Conservation (phyloP, 1,140 invertebrate species). For the Calliphora vicina region DNA sequence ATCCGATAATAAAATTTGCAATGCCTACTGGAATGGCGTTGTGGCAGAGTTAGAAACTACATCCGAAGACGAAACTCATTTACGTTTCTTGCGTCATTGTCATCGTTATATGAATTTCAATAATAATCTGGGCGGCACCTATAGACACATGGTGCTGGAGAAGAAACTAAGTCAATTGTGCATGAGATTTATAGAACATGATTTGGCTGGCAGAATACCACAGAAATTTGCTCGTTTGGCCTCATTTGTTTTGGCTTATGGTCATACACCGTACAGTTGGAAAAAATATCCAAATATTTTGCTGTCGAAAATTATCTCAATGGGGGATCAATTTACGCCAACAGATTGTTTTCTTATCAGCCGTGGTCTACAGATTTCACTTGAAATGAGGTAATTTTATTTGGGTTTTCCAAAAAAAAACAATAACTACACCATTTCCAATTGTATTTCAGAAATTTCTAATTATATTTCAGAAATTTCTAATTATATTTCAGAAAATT, state of each 20-base stretch:
- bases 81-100: slow-evolving; percentile 59
- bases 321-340: slow-evolving; percentile 55
- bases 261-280: slow-evolving; percentile 53
- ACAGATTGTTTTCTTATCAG: slow-evolving; percentile 62
- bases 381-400: slow-evolving; percentile 46
- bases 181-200: slow-evolving; percentile 58
- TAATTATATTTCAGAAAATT: too few species aligned
- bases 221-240: slow-evolving; percentile 60
- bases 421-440: too few species aligned
- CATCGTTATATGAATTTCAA: slow-evolving; percentile 68
- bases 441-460: too few species aligned
- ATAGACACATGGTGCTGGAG: slow-evolving; percentile 64
- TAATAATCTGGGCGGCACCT: slow-evolving; percentile 64
- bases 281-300: slow-evolving; percentile 57
- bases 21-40: slow-evolving; percentile 62
- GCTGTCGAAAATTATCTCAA: slow-evolving; percentile 54
- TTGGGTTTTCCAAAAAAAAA: too few species aligned
- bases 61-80: slow-evolving; percentile 43
- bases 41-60: slow-evolving; percentile 49
- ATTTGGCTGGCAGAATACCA: slow-evolving; percentile 56
- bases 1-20: slow-evolving; percentile 59
- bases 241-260: slow-evolving; percentile 65
- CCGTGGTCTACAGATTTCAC: slow-evolving; percentile 56
- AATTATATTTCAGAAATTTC: too few species aligned
- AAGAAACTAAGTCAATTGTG: slow-evolving; percentile 59